Evolutionary conservation across 2,797 vertebrate species (phyloP), one percentile per base, ranked within the genome.

Genomic region (Notoglanidium macrostoma): DNA sequence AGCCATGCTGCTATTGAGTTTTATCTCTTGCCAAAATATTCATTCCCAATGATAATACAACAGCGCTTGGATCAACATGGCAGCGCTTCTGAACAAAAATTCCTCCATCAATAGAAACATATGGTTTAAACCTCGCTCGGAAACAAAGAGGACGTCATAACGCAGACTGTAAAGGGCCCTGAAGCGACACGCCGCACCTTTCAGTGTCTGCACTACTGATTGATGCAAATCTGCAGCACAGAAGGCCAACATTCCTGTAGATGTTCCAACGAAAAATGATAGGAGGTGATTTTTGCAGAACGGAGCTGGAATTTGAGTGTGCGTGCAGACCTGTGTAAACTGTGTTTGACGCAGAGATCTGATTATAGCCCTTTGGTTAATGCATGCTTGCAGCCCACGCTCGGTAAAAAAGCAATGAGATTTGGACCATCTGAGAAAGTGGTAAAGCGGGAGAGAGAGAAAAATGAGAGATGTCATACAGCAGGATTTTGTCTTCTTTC

Each of bases 261-360:
- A 90, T 91, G 91, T 84, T 93, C 87, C 90, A 89, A 74, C 49
- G 85, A 74, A 88, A 80, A 54, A 65, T 70, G 65, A 26, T 84
- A 79, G 61, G 70, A 73, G 59, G 19, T 88, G 65, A 89, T 84
- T 74, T 85, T 74, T 61, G 55, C 35, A 68, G 59, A 74, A 61
- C 23, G 61, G n/a, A 23, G 57, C 85, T 32, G 29, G 65, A 88
- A 82, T 72, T 78, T 40, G 17, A 67, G 26, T 46, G n/a, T 89
- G 84, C 59, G 83, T 74, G 82, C 84, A 80, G 76, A 84, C 23
- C n/a, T 73, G 63, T 63, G 81, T 82, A 63, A 86, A 85, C 65
- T 78, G 51, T 65, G 77, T 72, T 74, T 82, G 70, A 87, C 0
- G 68, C 54, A 80, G 59, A 54, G 29, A 29, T 81, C 70, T 70